These are phyloP conservation scores for Lomographa bimaculata DNA, from an alignment of 2,888 invertebrate species.

Conservation along the genomic window DNA sequence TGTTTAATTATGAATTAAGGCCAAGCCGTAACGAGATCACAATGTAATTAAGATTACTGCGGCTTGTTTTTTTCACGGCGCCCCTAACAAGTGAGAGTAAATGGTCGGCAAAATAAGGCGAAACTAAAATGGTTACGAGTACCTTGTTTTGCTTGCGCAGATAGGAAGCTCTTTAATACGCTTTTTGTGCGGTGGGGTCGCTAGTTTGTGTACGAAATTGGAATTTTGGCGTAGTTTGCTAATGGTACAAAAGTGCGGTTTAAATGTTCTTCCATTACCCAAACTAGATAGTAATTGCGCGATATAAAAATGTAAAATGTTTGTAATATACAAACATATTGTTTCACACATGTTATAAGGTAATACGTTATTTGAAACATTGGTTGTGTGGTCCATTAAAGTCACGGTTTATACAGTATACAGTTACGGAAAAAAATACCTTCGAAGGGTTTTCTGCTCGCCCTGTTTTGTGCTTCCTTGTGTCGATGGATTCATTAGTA, in stretches of 20 bases:
- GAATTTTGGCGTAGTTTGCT: constrained; percentile 3
- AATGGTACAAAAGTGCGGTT: constrained; percentile 2
- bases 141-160: constrained; percentile 46
- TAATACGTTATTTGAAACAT: too few relatives aligned
- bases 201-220: constrained; percentile 58
- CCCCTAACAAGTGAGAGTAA: constrained; percentile 66
- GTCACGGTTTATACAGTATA: too few relatives aligned
- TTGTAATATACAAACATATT: too few relatives aligned
- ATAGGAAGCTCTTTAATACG: constrained; percentile 20
- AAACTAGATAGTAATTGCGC: too few relatives aligned
- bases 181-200: constrained; percentile 14
- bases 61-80: constrained; percentile 68
- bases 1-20: constrained; percentile 83
- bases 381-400: too few relatives aligned
- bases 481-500: constrained; percentile 14
- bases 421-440: too few relatives aligned
- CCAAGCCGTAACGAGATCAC: constrained; percentile 79
- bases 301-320: too few relatives aligned
- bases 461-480: too few relatives aligned
- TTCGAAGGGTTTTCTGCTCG: too few relatives aligned
- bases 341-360: too few relatives aligned
- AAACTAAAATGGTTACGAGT: constrained; percentile 53
- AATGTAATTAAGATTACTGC: constrained; percentile 82
- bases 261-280: neutral
- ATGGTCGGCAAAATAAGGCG: constrained; percentile 60